phyloP scores from a whole-genome alignment of 1,140 invertebrate species.

The Temnothorax nylanderi region DNA sequence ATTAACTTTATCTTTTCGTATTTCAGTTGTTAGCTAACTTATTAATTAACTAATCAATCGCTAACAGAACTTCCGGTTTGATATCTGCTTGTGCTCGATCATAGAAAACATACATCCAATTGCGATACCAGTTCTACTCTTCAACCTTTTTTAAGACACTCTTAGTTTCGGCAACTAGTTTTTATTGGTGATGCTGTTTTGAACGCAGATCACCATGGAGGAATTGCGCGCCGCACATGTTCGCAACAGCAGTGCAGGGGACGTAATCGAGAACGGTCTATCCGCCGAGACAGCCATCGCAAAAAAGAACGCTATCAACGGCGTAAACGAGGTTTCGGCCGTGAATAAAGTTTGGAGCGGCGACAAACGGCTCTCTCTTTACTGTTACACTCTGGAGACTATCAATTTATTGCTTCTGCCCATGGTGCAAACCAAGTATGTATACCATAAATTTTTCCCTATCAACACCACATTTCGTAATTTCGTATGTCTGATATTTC shows the following conservation, averaged over 20 bases:
- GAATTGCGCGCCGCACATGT: conserved; percentile 87
- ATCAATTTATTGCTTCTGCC: conserved; percentile 97
- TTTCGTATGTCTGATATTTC: neutral
- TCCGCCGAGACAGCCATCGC: conserved; percentile 64
- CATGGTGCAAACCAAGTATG: conserved; percentile 98
- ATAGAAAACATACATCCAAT: neutral
- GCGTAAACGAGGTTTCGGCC: conserved; percentile 78
- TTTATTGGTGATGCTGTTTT: neutral
- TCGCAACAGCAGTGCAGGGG: neutral
- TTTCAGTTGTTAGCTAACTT: neutral
- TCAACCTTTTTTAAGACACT: neutral
- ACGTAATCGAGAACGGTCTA: conserved; percentile 71
- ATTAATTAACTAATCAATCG: neutral
- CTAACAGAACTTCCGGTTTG: neutral
- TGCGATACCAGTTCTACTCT: neutral
- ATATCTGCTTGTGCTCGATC: neutral
- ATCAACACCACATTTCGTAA: neutral
- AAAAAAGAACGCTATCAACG: conserved; percentile 67
- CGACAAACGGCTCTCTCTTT: conserved; percentile 95
- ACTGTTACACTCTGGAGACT: conserved; percentile 98
- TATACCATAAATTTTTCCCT: conserved; percentile 66
- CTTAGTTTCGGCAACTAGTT: neutral
- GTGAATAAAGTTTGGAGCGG: conserved; percentile 87
- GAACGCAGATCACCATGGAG: conserved; percentile 89
- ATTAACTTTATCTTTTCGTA: neutral